Evolutionary conservation across 1,140 invertebrate genomes (phyloP).

Genomic region (Calephelis virginiensis): DNA sequence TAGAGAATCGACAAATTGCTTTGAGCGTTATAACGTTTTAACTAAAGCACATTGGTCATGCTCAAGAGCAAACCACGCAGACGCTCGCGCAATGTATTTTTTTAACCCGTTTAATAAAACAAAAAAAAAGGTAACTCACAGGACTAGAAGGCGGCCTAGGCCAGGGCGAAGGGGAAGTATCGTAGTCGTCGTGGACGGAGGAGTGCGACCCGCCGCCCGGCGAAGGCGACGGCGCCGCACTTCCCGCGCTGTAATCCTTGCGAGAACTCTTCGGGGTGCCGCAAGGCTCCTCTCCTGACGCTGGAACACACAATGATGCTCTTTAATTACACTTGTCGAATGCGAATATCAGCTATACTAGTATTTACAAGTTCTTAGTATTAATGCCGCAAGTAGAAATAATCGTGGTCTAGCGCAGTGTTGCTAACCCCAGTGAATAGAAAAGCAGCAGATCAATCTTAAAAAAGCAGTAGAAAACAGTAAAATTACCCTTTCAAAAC

Average conservation of each 20-base stretch:
- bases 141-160: constrained; percentile 93
- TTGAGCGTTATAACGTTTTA: not conserved
- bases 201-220: constrained; percentile 89
- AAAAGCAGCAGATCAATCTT: too few relatives aligned
- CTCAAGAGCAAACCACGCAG: too few relatives aligned
- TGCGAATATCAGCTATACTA: too few relatives aligned
- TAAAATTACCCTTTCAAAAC: too few relatives aligned
- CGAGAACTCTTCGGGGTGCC: constrained; percentile 85
- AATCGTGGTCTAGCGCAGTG: too few relatives aligned
- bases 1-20: too few relatives aligned
- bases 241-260: constrained; percentile 80
- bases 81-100: too few relatives aligned
- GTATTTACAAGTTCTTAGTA: too few relatives aligned
- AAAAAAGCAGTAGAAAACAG: too few relatives aligned
- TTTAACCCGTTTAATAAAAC: too few relatives aligned
- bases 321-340: not conserved
- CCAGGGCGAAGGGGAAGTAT: constrained; percentile 90
- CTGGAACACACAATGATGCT: constrained; percentile 66
- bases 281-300: constrained; percentile 90
- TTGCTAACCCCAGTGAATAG: too few relatives aligned
- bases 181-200: constrained; percentile 94
- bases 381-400: too few relatives aligned
- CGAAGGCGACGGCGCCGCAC: constrained; percentile 80
- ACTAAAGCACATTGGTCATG: constrained; percentile 20
- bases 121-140: constrained; percentile 80